Evolutionary conservation across 2,888 invertebrate genomes (phyloP), one percentile per base, ranked within the genome.

Genomic region (Meganola albula): DNA sequence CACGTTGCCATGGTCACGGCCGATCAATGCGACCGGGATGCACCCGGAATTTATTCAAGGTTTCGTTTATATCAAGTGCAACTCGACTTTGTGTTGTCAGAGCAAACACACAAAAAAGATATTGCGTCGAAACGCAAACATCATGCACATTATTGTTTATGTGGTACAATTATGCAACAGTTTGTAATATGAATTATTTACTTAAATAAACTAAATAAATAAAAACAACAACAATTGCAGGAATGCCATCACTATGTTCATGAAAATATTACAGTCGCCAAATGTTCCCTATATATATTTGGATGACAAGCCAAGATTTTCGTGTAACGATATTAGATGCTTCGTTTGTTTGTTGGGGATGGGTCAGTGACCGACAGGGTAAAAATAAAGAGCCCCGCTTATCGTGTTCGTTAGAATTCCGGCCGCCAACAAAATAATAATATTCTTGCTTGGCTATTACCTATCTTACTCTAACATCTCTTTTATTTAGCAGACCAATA

Each of bases 1-100:
- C 44, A 57, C 72, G 77, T 79, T 78, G 66, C 76, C 79, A 83
- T 79, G 74, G 80, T 71, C 79, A 83, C 79, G 78, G 78, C 53
- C 80, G 75, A 79, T 76, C 80, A 77, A 82, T 82, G 53, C 48
- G 45, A 31, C 50, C 45, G 25, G 63, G 63, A 71, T 76, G 77
- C 77, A 77, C 63, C 73, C 74, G 74, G 74, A 70, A 67, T 58
- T 48, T 40, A 34, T 53, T 58, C 61, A 63, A 60, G 60, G 58
- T 51, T 49, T 35, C 48, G 38, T 31, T 26, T 40, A 34, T 31
- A 31, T 33, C 39, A 44, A 51, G 34, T 33, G 33, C 40, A 44
- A 20, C 34, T 31, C 31, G 24, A 27, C 16, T 25, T 38, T 3
- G n/a, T n/a, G n/a, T n/a, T n/a, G n/a, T n/a, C n/a, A n/a, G n/a